A percentile compares a stretch with the other conserved stretches of the same genome.
These are phyloP conservation scores for Peromyscus maniculatus DNA, from an alignment of 2,113 vertebrate genomes.

Conservation along the genomic window DNA sequence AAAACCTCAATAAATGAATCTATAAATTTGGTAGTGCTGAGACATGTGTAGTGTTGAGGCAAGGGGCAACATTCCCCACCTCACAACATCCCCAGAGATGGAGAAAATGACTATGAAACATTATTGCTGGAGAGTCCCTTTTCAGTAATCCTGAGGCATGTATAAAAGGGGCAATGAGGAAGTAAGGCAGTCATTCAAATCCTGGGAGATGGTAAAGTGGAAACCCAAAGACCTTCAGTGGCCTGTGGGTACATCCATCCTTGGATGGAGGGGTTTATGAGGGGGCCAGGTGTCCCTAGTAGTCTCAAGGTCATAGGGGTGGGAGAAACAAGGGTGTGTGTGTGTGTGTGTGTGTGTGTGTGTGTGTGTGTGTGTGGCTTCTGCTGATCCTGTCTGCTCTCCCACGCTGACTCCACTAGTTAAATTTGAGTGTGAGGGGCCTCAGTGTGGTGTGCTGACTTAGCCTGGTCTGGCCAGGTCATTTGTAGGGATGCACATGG, in stretches of 20 bases:
- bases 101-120: constrained; percentile 83
- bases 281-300: not conserved
- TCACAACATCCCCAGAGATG: not conserved
- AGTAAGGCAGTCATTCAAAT: not conserved
- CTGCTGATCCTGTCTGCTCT: not conserved
- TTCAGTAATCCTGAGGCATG: constrained; percentile 81
- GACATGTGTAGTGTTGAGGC: constrained; percentile 83
- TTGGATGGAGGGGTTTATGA: constrained; percentile 31
- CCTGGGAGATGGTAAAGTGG: not conserved
- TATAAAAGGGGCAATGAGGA: not conserved
- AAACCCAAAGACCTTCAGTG: not conserved
- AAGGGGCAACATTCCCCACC: constrained; percentile 62
- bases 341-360: too few species aligned
- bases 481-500: not conserved
- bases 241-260: not conserved
- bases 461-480: not conserved
- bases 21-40: constrained; percentile 77
- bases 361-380: too few species aligned
- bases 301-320: constrained; percentile 5
- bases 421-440: constrained; percentile 31
- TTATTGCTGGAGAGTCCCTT: constrained; percentile 86
- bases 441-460: constrained; percentile 69
- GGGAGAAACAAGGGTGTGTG: not conserved
- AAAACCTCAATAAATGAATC: constrained; percentile 89
- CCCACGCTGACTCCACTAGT: not conserved